phyloP scores from a whole-genome alignment of 2,113 vertebrate species.

The Isurus oxyrinchus region DNA sequence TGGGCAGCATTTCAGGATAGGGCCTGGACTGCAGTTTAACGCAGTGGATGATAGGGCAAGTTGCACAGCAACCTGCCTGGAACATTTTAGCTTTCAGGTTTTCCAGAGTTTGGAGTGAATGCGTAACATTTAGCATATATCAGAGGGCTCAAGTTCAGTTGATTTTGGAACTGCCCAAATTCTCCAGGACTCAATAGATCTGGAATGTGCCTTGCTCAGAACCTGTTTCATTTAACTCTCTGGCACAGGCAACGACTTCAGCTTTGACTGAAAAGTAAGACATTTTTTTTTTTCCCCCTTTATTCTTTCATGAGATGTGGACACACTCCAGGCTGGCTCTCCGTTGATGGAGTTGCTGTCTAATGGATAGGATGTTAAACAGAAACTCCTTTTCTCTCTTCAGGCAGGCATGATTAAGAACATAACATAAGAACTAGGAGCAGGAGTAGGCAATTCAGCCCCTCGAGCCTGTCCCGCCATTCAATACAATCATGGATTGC shows the following conservation, averaged over 20 bases:
- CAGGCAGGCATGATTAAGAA: neutral
- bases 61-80: neutral
- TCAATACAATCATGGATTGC: too few relatives aligned
- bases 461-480: too few relatives aligned
- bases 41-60: too few relatives aligned
- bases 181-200: neutral
- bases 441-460: too few relatives aligned
- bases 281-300: neutral
- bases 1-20: neutral
- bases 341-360: neutral
- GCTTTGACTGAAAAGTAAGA: neutral
- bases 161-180: neutral
- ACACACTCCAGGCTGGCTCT: neutral
- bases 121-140: neutral
- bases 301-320: too few relatives aligned
- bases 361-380: neutral
- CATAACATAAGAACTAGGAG: too few relatives aligned
- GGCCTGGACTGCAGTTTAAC: neutral
- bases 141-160: neutral
- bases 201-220: neutral
- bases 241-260: neutral
- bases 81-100: neutral
- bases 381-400: neutral
- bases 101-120: neutral
- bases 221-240: neutral